phyloP scores from a whole-genome alignment of 64 coral and sea anemone species.

The Dendrophyllia cribrosa region DNA sequence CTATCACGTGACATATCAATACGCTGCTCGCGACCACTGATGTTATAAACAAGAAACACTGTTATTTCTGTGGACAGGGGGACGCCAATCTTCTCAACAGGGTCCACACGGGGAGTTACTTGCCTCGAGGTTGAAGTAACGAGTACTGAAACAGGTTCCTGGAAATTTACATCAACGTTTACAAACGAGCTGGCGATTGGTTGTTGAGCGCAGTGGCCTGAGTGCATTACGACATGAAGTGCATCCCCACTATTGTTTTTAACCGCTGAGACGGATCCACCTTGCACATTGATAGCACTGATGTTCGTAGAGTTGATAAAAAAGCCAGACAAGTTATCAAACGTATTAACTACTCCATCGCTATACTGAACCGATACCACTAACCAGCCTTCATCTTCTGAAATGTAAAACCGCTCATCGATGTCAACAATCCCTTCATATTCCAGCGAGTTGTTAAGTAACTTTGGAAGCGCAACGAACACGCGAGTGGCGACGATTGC shows the following conservation, averaged over 20 bases:
- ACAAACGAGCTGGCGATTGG: constrained; percentile 5
- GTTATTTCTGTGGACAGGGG: constrained; percentile 17
- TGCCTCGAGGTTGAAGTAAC: constrained; percentile 9
- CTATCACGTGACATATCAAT: constrained; percentile 49
- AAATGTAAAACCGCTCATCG: constrained; percentile 15
- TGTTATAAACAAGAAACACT: constrained; percentile 37
- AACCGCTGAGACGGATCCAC: background rate
- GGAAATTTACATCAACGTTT: constrained; percentile 40
- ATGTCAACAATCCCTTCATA: background rate
- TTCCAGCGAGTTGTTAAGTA: constrained; percentile 30
- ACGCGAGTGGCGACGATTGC: background rate
- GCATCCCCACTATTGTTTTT: background rate
- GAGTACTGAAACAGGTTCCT: constrained; percentile 19
- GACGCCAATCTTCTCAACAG: constrained; percentile 19
- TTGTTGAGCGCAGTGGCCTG: constrained; percentile 32
- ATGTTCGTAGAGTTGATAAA: constrained; percentile 43
- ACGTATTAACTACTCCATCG: constrained; percentile 60
- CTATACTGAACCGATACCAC: constrained; percentile 55
- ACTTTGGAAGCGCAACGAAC: background rate
- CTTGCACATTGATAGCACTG: constrained; percentile 16
- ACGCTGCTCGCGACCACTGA: constrained; percentile 11
- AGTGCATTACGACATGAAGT: constrained; percentile 51
- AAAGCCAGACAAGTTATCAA: constrained; percentile 42
- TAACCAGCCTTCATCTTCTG: constrained; percentile 19
- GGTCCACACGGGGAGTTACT: constrained; percentile 31